These are phyloP conservation scores for Petrocephalus schoutedeni DNA, from an alignment of 2,797 vertebrate species.

Conservation along the genomic window DNA sequence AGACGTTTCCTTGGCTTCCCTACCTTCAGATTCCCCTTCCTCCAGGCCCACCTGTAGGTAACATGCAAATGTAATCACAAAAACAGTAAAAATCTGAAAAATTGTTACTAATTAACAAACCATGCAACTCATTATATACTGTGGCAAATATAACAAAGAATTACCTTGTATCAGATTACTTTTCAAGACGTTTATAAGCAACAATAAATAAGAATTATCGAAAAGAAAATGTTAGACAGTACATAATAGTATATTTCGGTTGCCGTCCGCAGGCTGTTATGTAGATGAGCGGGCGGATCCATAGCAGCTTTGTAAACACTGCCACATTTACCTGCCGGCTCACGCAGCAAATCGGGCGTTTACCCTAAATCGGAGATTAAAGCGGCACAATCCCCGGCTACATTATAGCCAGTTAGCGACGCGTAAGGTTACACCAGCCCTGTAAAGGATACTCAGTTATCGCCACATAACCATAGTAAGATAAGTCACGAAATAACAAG, in stretches of 20 bases:
- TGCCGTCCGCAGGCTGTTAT: not conserved
- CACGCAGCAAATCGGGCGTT: not conserved
- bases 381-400: not conserved
- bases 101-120: not conserved
- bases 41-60: conserved; percentile 75
- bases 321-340: not conserved
- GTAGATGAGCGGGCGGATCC: not conserved
- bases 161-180: not conserved
- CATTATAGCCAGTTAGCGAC: not conserved
- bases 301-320: not conserved
- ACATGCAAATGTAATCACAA: not conserved
- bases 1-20: conserved; percentile 55
- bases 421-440: not conserved
- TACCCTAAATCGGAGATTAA: not conserved
- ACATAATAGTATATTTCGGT: not conserved
- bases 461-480: not conserved
- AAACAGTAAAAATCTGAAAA: not conserved
- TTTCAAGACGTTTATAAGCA: not conserved
- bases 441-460: not conserved
- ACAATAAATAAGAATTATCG: not conserved
- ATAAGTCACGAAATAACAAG: not conserved
- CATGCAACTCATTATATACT: not conserved
- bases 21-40: conserved; percentile 58
- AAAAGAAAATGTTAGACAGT: not conserved
- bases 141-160: not conserved